Evolutionary conservation across 1,140 invertebrate genomes (phyloP), one percentile per base, ranked within the genome.

Genomic region (Drosophila leontia): DNA sequence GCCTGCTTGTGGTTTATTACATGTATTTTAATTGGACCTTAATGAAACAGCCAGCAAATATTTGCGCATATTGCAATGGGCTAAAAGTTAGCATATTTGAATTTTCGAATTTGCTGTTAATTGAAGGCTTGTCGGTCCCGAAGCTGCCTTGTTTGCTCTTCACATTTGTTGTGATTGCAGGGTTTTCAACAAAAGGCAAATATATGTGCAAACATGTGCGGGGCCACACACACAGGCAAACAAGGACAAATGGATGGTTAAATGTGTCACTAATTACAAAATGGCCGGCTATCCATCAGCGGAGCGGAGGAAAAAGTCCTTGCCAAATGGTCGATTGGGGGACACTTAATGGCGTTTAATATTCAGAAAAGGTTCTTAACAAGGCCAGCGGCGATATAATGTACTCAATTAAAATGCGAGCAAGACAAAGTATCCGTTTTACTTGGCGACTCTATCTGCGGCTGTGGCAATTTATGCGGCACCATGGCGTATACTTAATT

Each of bases 91-190:
- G 45, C 39, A 57, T 39, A 55, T 59, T 78, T 63, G 32, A 65
- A 79, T 59, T 62, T 82, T 34, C 45, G 48, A 72, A 78, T 60
- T 74, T 64, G 58, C 60, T 78, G 75, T 72, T 72, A 72, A 72
- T 72, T 72, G 69, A 71, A 72, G 44, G 37, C 44, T 37, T 12
- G 11, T 35, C 15, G 62, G 12, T 32, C 60, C 4, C 47, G 13
- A 39, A 51, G 47, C 56, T 44, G 62, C 19, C 45, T 19, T 76
- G 76, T 80, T 74, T 65, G 76, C 60, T 32, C 32, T 72, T 37
- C 41, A 45, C 48, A 79, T 59, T 74, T 67, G 70, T 48, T 41
- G 29, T 37, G 26, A 29, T 35, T 68, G 67, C 44, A 3, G 50
- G 26, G 39, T 17, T 34, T 19, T 44, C 42, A 39, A 75, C 53